These are phyloP conservation scores for Hymenopus coronatus DNA, from an alignment of 2,888 invertebrate species.

Conservation along the genomic window DNA sequence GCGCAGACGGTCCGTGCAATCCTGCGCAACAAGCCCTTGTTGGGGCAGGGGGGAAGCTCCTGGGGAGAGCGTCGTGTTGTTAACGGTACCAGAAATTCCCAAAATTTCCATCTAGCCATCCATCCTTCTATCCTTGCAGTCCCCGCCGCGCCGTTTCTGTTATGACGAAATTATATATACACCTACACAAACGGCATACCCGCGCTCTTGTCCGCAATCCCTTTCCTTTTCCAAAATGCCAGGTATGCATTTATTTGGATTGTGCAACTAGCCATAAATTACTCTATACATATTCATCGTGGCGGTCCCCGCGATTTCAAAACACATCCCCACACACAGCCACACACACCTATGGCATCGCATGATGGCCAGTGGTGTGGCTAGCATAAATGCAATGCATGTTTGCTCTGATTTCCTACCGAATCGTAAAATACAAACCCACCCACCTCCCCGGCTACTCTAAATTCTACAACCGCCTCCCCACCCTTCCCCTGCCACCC, in stretches of 20 bases:
- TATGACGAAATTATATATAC: slow-evolving; percentile 17
- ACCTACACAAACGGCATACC: not conserved
- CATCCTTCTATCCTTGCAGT: not conserved
- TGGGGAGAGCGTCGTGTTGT: not conserved
- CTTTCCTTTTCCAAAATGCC: slow-evolving; percentile 20
- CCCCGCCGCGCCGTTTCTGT: not conserved
- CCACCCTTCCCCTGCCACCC: not conserved
- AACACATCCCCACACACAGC: slow-evolving; percentile 9
- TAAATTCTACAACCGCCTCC: not conserved
- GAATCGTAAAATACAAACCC: slow-evolving; percentile 27
- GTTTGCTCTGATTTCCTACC: slow-evolving; percentile 23
- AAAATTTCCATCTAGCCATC: slow-evolving; percentile 4
- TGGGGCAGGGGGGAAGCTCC: not conserved
- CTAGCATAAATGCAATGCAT: slow-evolving; percentile 25
- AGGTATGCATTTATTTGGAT: slow-evolving; percentile 26
- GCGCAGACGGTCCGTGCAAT: not conserved
- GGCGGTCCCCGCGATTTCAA: slow-evolving; percentile 11
- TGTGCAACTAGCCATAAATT: slow-evolving; percentile 32
- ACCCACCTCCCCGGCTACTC: not conserved
- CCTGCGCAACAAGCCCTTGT: not conserved
- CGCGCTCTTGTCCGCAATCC: not conserved
- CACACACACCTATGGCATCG: not conserved
- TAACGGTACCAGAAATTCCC: slow-evolving; percentile 1
- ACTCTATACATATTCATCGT: slow-evolving; percentile 30
- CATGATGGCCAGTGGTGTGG: not conserved